phyloP scores from a whole-genome alignment of 2,113 vertebrate species.

The Clarias magur region DNA sequence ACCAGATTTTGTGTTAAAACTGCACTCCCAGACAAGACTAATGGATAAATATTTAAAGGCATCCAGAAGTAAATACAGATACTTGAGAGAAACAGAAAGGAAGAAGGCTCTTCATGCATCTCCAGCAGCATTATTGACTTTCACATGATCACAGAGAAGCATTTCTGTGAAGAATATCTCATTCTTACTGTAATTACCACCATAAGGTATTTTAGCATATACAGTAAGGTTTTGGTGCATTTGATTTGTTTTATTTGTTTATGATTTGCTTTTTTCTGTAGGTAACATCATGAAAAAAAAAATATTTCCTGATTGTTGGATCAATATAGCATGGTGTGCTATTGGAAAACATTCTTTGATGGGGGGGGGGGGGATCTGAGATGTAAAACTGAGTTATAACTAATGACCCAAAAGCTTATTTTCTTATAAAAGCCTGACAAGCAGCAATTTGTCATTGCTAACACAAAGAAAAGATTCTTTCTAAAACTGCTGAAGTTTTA shows the following conservation, averaged over 20 bases:
- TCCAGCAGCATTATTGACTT: slow-evolving; percentile 1
- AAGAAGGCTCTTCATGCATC: background rate
- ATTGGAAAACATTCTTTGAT: background rate
- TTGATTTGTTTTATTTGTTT: background rate
- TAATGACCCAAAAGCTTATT: background rate
- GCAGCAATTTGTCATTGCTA: background rate
- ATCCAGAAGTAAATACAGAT: background rate
- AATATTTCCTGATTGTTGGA: background rate
- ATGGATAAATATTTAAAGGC: slow-evolving; percentile 5
- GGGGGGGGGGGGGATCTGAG: no score
- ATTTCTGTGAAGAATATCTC: background rate
- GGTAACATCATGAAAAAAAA: background rate
- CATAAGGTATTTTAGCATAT: background rate
- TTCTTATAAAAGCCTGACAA: background rate
- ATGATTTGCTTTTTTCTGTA: background rate
- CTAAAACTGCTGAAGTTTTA: background rate
- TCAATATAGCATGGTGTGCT: background rate
- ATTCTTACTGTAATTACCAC: background rate
- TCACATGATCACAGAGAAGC: slow-evolving; percentile 3
- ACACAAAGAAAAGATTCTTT: background rate
- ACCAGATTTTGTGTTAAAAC: slow-evolving; percentile 7
- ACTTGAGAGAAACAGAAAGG: background rate
- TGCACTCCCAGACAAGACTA: background rate
- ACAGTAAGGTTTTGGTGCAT: background rate
- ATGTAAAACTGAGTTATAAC: background rate